These are phyloP conservation scores for Aphelenchoides bicaudatus DNA, from an alignment of 2,888 invertebrate species.

Conservation along the genomic window DNA sequence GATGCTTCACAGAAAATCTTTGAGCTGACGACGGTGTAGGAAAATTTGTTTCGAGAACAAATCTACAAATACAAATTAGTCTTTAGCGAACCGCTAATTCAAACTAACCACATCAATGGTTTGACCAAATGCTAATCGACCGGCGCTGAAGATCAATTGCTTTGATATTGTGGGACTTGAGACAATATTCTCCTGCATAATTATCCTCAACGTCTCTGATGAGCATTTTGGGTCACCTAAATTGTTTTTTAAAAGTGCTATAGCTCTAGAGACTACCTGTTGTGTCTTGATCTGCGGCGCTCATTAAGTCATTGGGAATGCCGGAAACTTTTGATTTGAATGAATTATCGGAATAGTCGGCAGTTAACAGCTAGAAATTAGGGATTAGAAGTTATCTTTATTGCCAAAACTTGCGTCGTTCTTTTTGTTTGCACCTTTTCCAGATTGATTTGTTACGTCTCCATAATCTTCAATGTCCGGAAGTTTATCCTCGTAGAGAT, in stretches of 20 bases:
- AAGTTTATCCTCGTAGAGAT: constrained; percentile 24
- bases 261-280: too few species aligned
- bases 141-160: constrained; percentile 39
- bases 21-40: constrained; percentile 30
- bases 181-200: constrained; percentile 43
- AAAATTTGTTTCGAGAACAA: constrained; percentile 28
- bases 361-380: constrained; percentile 22
- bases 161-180: constrained; percentile 41
- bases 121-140: constrained; percentile 35
- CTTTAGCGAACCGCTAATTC: constrained; percentile 25
- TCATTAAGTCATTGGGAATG: constrained; percentile 23
- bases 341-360: constrained; percentile 38
- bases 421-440: constrained; percentile 8
- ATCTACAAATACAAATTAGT: background rate
- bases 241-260: too few species aligned
- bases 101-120: constrained; percentile 36
- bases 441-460: constrained; percentile 1
- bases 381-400: background rate
- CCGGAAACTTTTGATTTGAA: constrained; percentile 33
- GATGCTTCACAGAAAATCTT: constrained; percentile 40
- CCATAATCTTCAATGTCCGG: constrained; percentile 23
- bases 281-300: constrained; percentile 16
- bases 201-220: constrained; percentile 29
- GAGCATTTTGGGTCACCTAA: constrained; percentile 36
- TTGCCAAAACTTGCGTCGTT: too few species aligned